Base-by-base conservation (phyloP, 2,797 vertebrate genomes). In the Remorina albescens region DNA sequence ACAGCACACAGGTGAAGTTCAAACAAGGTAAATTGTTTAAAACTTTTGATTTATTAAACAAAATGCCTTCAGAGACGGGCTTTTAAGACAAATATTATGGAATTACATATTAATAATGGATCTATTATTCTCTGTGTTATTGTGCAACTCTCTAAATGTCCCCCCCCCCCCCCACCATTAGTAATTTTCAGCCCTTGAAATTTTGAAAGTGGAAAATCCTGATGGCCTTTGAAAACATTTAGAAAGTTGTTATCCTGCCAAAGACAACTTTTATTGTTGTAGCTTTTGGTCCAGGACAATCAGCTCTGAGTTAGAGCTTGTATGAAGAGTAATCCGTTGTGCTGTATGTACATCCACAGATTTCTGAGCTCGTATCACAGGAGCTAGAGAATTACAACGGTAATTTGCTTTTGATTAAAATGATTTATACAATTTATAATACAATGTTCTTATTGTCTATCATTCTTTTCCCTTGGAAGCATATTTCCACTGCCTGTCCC, bases 251-350 rank as follows among this genome's bases (percentile, higher is more conserved):
- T 1, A 21, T n/a, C 5, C 47, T 67, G 82, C 86, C 87, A 89
- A 81, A 71, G 71, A 51, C 71, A 86, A 68, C 60, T 57, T 80
- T 84, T 64, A 42, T 68, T 72, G 69, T 68, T 72, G 69, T 39
- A 55, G 23, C 58, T 67, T 49, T 4, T 57, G 37, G 50, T 70
- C 64, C 42, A 47, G 6, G 19, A 28, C 65, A 65, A 23, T 49
- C 1, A 1, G 30, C n/a, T 54, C 32, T 26, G 6, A 12, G 32
- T 64, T 36, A 50, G 6, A 42, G 10, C 74, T 70, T 56, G 32
- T 32, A 26, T 47, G 18, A 63, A 25, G 77, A 64, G 36, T 37
- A 9, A 8, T 47, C 60, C 5, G 13, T 36, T 76, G 0, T 8
- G n/a, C 23, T 73, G 21, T 9, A 34, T 44, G 46, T 50, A 55